Conservation (phyloP, 37 sponge, comb jelly and placozoan species). For the Crambe crambe region DNA sequence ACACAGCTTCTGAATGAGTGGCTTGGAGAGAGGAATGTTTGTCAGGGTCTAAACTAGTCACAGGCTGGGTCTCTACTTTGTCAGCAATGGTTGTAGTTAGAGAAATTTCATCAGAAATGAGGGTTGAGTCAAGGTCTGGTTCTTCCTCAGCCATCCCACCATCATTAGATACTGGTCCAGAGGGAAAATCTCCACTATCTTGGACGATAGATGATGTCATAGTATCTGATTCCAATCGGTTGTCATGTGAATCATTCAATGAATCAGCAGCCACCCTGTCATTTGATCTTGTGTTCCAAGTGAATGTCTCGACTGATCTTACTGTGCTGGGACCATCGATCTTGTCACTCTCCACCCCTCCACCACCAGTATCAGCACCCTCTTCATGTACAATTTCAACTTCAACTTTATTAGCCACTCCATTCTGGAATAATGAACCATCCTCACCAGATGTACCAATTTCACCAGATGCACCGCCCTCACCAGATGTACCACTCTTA, state of each 20-base stretch:
- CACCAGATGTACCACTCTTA: too few species aligned
- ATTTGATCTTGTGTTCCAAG: background rate
- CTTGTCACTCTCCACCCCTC: conserved; percentile 1
- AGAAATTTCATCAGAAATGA: background rate
- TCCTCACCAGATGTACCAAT: too few species aligned
- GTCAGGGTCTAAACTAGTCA: background rate
- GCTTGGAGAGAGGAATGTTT: too few species aligned
- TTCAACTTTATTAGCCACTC: background rate
- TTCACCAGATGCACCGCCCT: too few species aligned
- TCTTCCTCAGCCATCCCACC: background rate
- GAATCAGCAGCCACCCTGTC: background rate
- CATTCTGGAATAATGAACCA: too few species aligned
- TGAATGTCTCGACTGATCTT: too few species aligned
- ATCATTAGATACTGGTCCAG: background rate
- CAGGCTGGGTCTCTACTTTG: background rate
- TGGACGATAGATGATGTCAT: background rate
- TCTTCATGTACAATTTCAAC: background rate
- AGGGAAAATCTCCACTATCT: background rate
- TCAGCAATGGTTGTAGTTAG: background rate
- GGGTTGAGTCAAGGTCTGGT: conserved; percentile 3
- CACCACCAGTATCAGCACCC: background rate
- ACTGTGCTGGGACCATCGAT: too few species aligned
- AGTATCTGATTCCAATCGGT: too few species aligned
- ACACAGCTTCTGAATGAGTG: too few species aligned
- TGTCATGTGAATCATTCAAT: background rate